Base-by-base conservation (phyloP, 2,113 vertebrate species). In the Zapornia atra region DNA sequence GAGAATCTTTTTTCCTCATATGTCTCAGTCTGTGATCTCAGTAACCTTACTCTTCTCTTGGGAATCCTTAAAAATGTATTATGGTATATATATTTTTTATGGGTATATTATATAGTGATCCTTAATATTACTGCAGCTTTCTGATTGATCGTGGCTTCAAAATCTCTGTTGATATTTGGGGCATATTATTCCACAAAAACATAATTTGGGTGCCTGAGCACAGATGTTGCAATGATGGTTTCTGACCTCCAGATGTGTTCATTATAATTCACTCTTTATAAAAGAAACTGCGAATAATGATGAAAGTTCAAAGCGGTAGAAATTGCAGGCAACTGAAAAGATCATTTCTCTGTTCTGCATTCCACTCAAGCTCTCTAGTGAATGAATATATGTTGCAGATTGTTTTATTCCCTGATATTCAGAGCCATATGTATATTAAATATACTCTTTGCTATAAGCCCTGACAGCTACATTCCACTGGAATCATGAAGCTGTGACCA, bases 391-490 rank as follows among this genome's bases (percentile, higher is more conserved):
- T 89, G 61, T 53, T 82, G 70, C 82, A 87, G 91, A 91, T 95
- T 96, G 86, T 96, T 96, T 92, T 94, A 89, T 89, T 92, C 38
- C 57, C 86, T 72, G 69, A 87, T 95, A 96, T 87, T 96, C 81
- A 75, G 73, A 89, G 70, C 29, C 48, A 50, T 84, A 53, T 94
- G 78, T 96, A 95, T 95, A 94, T 97, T 87, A 95, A 96, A 94
- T 96, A 96, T 82, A 94, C 81, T 92, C 73, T 83, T 95, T 87
- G 73, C 94, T 96, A 82, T 95, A 96, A 95, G 88, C 44, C 87
- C 83, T 96, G 96, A 96, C 96, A 96, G 96, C 69, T 97, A 56
- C 91, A 96, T 96, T 97, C 89, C 84, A 84, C 65, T 94, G 86
- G 86, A 97, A 92, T 96, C 94, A 82, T 4, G 4, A 79, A 94